Percentiles rank a stretch among this genome's conserved stretches.
Evolutionary conservation across 2,113 vertebrate species (phyloP).

Genomic region (Hippocampus guttulatus): DNA sequence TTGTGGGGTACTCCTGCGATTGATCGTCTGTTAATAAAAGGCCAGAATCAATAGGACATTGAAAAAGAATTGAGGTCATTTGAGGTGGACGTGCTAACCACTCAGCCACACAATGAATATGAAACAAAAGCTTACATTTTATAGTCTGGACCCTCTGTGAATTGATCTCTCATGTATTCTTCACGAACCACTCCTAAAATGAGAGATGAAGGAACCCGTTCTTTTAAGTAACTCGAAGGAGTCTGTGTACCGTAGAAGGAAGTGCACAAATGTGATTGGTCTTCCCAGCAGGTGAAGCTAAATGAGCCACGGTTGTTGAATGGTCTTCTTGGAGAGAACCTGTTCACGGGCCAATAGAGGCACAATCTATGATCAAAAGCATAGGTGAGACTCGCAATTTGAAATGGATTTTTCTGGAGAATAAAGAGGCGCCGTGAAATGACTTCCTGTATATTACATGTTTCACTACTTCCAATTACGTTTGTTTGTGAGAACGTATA

Average conservation of each 20-base stretch:
- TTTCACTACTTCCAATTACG: neutral
- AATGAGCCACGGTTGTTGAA: neutral
- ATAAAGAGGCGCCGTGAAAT: neutral
- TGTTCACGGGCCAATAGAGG: neutral
- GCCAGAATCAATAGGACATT: neutral
- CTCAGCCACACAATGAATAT: neutral
- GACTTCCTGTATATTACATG: neutral
- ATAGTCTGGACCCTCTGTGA: neutral
- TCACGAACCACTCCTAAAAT: neutral
- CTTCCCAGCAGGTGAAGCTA: neutral
- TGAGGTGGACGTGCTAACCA: no score
- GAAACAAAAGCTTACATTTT: neutral
- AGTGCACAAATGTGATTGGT: neutral
- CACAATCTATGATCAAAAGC: neutral
- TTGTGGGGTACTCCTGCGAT: no score
- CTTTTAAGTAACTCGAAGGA: neutral
- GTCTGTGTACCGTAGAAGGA: neutral
- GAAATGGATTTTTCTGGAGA: neutral
- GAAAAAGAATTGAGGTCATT: neutral
- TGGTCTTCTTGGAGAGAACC: neutral
- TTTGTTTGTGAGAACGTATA: neutral
- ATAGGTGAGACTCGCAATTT: neutral
- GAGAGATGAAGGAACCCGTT: neutral
- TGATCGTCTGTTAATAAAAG: neutral
- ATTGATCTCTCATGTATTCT: neutral